These are phyloP conservation scores for Chiloscyllium punctatum DNA, from an alignment of 2,797 vertebrate species.

Conservation along the genomic window DNA sequence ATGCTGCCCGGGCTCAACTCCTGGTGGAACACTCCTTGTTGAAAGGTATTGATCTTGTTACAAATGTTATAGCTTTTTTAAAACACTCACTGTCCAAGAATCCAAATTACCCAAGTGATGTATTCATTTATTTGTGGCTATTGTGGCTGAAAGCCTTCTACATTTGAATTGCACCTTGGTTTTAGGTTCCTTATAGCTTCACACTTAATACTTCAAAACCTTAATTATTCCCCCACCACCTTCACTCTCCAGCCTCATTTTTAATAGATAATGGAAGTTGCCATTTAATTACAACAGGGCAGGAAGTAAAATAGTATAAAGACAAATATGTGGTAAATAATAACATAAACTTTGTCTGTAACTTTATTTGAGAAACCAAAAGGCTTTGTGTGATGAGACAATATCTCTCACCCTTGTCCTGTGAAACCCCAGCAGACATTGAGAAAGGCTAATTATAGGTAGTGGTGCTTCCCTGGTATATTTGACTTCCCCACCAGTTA, in stretches of 20 bases:
- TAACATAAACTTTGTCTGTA: background rate
- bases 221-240: no score
- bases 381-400: background rate
- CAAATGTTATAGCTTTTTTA: background rate
- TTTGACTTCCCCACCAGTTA: background rate
- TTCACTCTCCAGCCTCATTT: background rate
- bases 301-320: background rate
- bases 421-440: background rate
- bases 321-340: background rate
- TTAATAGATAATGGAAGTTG: background rate
- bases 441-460: background rate
- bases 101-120: background rate
- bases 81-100: background rate
- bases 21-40: conserved; percentile 47
- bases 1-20: conserved; percentile 56
- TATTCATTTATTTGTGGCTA: background rate
- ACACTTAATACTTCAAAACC: background rate
- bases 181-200: background rate
- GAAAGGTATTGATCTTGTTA: conserved; percentile 50
- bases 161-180: background rate
- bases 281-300: background rate
- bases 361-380: background rate
- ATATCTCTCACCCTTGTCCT: no score
- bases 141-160: background rate
- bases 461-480: no score